Evolutionary conservation across 2,888 invertebrate species (phyloP).

Genomic region (Iselma pallidipennis): DNA sequence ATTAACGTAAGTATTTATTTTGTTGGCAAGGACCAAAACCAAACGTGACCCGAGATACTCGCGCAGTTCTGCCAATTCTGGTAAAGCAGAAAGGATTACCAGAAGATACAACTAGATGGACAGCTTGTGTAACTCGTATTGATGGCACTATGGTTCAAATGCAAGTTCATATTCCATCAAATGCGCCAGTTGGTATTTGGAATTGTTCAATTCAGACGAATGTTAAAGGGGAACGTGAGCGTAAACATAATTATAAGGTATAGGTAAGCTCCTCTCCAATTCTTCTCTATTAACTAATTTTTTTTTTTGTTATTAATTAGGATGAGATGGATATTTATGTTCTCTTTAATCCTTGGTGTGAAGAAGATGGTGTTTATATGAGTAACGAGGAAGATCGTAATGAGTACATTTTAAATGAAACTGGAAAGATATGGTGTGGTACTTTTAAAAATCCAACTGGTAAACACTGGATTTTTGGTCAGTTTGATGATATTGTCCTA

Average conservation of each 20-base stretch:
- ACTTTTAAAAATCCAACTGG: conserved; percentile 71
- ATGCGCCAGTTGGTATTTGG: conserved; percentile 72
- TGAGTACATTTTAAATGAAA: conserved; percentile 73
- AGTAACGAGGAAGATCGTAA: conserved; percentile 66
- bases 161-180: conserved; percentile 68
- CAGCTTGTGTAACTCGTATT: conserved; percentile 58
- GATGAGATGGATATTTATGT: conserved; percentile 73
- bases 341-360: conserved; percentile 78
- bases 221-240: conserved; percentile 61
- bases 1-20: no score
- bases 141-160: conserved; percentile 64
- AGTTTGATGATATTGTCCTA: conserved; percentile 69
- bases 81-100: conserved; percentile 54
- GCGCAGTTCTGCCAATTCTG: conserved; percentile 63
- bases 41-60: conserved; percentile 67
- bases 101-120: conserved; percentile 66
- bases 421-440: conserved; percentile 76
- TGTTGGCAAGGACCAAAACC: conserved; percentile 66
- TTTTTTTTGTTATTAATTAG: conserved; percentile 36
- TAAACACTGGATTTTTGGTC: conserved; percentile 76
- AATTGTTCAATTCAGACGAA: conserved; percentile 66
- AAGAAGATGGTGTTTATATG: conserved; percentile 74
- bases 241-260: conserved; percentile 61
- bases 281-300: neutral
- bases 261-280: no score